Percentiles rank a stretch among this genome's conserved stretches.
Conservation (phyloP, 35 echinoderm and acorn worm species). For the Ophiothrix spiculata region DNA sequence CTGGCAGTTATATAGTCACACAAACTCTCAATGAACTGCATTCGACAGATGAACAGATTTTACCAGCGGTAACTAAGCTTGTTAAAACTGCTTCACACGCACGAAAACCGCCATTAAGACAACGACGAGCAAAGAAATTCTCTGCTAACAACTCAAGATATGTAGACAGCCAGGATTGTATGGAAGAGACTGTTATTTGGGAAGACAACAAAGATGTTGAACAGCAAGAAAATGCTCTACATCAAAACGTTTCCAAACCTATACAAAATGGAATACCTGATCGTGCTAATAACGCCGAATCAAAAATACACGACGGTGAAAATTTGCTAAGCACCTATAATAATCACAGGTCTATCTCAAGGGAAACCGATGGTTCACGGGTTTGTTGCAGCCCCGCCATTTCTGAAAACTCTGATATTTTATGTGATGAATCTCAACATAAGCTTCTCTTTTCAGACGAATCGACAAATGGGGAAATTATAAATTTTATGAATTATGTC, state of each 20-base stretch:
- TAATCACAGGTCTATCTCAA: background rate
- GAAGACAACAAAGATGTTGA: background rate
- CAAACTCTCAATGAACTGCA: background rate
- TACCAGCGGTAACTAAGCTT: background rate
- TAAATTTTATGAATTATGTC: background rate
- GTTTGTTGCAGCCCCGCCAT: background rate
- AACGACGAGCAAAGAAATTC: background rate
- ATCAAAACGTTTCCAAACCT: background rate
- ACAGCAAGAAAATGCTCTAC: background rate
- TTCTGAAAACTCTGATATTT: conserved; percentile 4
- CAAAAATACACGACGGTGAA: background rate
- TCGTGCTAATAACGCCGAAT: background rate
- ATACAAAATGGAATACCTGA: background rate
- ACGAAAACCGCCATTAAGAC: background rate
- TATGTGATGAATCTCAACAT: conserved; percentile 16
- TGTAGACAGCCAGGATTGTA: background rate
- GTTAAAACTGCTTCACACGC: background rate
- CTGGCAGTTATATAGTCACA: background rate
- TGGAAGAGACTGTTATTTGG: background rate
- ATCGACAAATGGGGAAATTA: background rate
- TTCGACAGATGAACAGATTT: background rate
- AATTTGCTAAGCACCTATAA: background rate
- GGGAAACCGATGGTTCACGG: background rate
- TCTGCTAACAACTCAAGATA: background rate
- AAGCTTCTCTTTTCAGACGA: background rate